Evolutionary conservation across 1,140 invertebrate species (phyloP).

Genomic region (Octopus bimaculoides): DNA sequence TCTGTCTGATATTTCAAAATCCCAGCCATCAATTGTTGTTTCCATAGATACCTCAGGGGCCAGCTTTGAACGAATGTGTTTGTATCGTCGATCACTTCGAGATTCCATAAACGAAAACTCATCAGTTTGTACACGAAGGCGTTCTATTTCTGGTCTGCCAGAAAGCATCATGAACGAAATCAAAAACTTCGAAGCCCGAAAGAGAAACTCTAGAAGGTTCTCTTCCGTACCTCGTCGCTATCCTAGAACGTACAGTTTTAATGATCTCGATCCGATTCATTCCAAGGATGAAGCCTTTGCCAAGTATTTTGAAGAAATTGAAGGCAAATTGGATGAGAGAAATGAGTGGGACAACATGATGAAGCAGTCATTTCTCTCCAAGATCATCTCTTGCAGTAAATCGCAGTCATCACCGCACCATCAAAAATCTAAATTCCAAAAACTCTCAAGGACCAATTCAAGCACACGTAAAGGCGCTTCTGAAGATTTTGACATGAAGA

Average conservation of each 20-base stretch:
- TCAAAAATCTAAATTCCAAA: conserved; percentile 27
- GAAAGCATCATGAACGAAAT: conserved; percentile 48
- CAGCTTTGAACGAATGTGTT: conserved; percentile 46
- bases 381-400: conserved; percentile 46
- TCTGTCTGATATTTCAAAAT: conserved; percentile 26
- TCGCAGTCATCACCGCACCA: conserved; percentile 46
- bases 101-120: conserved; percentile 16
- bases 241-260: conserved; percentile 42
- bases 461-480: background rate
- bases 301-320: conserved; percentile 46
- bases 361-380: conserved; percentile 41
- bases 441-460: background rate
- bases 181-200: conserved; percentile 39
- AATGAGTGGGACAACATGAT: conserved; percentile 36
- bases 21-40: conserved; percentile 40
- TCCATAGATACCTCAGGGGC: conserved; percentile 46
- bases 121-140: conserved; percentile 35
- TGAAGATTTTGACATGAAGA: background rate
- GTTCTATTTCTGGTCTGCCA: conserved; percentile 43
- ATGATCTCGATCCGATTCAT: conserved; percentile 38
- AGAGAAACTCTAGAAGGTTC: conserved; percentile 22
- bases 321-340: conserved; percentile 45
- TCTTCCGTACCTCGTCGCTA: conserved; percentile 22
- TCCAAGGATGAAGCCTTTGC: conserved; percentile 40
- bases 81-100: conserved; percentile 37